Conservation (phyloP, 2,888 invertebrate species). For the Ashinkailepas kermadecensis region DNA sequence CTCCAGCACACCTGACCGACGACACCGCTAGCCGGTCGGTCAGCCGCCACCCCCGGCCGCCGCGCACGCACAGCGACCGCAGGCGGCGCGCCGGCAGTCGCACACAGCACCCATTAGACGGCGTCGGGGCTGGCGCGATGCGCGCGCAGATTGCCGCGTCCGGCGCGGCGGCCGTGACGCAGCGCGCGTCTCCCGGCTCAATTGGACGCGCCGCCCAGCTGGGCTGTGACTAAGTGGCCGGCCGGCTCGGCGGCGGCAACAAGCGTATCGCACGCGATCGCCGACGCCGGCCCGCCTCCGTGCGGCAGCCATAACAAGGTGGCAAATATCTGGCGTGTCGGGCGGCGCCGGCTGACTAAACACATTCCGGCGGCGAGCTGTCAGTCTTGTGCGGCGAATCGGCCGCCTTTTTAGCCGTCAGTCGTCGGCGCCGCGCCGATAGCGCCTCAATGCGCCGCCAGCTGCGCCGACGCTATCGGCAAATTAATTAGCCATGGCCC, state of each 20-base stretch:
- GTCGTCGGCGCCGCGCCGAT: not conserved
- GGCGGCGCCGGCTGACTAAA: not conserved
- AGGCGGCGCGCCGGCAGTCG: not conserved
- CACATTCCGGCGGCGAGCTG: not conserved
- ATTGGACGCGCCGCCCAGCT: not conserved
- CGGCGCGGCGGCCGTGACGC: not conserved
- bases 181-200: not conserved
- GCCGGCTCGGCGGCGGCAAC: not conserved
- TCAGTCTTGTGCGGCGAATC: slow-evolving; percentile 7
- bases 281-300: not conserved
- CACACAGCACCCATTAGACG: not conserved
- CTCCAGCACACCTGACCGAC: not conserved
- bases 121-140: not conserved
- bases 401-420: slow-evolving; percentile 14
- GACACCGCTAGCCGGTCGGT: too few relatives aligned
- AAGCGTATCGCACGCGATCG: not conserved
- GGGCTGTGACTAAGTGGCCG: not conserved
- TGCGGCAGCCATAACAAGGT: slow-evolving; percentile 4
- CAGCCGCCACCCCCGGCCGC: not conserved
- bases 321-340: not conserved
- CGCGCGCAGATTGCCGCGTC: not conserved
- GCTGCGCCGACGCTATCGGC: slow-evolving; percentile 14
- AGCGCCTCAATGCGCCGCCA: not conserved
- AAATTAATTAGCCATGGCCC: slow-evolving; percentile 15
- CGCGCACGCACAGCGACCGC: not conserved